Conservation (phyloP, 2,888 invertebrate species). For the Lasioglossum pauxillum region DNA sequence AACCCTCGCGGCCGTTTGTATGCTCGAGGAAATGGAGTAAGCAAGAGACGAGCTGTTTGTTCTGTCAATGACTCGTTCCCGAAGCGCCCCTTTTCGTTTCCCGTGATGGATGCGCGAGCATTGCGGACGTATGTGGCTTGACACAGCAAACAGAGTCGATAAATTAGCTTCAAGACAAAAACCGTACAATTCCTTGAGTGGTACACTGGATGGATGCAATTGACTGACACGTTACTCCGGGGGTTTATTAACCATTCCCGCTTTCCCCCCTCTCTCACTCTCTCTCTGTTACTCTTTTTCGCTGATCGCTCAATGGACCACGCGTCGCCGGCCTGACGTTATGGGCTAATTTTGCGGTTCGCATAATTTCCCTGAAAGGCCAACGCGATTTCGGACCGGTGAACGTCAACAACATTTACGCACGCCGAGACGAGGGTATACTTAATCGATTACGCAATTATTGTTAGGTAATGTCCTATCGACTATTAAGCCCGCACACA, state of each 20-base stretch:
- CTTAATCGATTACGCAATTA: constrained; percentile 43
- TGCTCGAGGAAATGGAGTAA: background rate
- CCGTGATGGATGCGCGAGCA: background rate
- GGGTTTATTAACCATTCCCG: constrained; percentile 31
- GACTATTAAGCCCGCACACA: constrained; percentile 1
- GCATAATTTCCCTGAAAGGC: constrained; percentile 46
- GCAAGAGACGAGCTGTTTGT: constrained; percentile 8
- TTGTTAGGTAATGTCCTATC: constrained; percentile 12
- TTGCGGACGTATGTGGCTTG: background rate
- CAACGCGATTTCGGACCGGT: constrained; percentile 36
- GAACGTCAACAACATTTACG: constrained; percentile 35
- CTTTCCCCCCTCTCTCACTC: background rate
- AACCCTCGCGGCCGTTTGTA: background rate
- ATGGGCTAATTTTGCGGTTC: constrained; percentile 48
- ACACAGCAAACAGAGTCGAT: constrained; percentile 14
- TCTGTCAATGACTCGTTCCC: background rate
- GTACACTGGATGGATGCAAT: background rate
- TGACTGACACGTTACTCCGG: constrained; percentile 20
- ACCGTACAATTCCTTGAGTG: constrained; percentile 12
- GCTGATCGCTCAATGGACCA: constrained; percentile 28
- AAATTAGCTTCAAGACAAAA: constrained; percentile 30
- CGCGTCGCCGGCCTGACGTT: constrained; percentile 26
- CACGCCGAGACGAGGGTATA: background rate
- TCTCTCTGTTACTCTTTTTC: constrained; percentile 28
- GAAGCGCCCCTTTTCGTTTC: background rate